Evolutionary conservation across 2,113 vertebrate species (phyloP).

Genomic region (Hymenochirus boettgeri): DNA sequence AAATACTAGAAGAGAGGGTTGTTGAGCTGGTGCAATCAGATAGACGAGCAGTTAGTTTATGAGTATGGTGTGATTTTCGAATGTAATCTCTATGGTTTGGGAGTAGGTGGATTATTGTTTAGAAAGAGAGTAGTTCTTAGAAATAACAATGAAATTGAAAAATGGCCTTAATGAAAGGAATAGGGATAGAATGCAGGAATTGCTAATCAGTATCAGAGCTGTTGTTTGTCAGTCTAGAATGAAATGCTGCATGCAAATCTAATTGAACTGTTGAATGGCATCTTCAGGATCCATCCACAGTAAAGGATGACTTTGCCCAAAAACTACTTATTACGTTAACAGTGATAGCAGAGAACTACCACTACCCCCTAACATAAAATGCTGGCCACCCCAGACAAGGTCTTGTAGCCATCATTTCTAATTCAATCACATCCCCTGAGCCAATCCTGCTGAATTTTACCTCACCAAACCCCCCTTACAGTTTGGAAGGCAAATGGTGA

Average conservation of each 20-base stretch:
- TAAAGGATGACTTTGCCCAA: constrained; percentile 3
- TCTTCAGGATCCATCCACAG: not conserved
- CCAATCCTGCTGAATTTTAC: not conserved
- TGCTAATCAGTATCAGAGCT: constrained; percentile 23
- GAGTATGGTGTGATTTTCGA: no score
- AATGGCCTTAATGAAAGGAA: not conserved
- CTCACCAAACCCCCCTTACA: not conserved
- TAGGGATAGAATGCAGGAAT: constrained; percentile 26
- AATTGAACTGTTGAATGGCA: constrained; percentile 9
- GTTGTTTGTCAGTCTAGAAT: constrained; percentile 7
- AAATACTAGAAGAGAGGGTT: no score
- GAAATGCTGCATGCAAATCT: constrained; percentile 24
- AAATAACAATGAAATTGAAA: no score
- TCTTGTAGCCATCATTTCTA: not conserved
- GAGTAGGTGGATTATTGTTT: no score
- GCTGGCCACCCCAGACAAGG: not conserved
- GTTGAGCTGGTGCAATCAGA: no score
- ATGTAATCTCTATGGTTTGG: no score
- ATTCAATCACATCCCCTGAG: constrained; percentile 18
- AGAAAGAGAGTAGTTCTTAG: no score
- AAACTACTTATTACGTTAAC: constrained; percentile 25
- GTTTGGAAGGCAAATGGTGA: not conserved
- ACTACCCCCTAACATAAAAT: not conserved
- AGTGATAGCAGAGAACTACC: constrained; percentile 1
- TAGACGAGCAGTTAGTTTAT: no score